Evolutionary conservation across 2,888 invertebrate species (phyloP).

Genomic region (Tineola bisselliella): DNA sequence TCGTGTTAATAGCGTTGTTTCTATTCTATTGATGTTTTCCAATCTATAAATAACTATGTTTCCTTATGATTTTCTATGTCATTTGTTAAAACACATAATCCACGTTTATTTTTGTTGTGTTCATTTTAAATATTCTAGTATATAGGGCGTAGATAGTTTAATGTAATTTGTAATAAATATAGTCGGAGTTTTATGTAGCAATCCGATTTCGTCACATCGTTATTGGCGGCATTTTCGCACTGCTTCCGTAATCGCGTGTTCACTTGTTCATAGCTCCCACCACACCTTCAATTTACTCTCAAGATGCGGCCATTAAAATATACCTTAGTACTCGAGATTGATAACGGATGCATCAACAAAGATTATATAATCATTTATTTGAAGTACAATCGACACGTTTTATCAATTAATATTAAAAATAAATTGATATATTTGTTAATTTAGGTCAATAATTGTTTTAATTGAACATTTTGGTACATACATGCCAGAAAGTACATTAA

Average conservation of each 20-base stretch:
- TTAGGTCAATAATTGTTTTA: too few relatives aligned
- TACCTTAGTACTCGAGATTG: background rate
- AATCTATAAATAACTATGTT: too few relatives aligned
- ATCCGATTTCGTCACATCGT: constrained; percentile 39
- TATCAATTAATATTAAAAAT: too few relatives aligned
- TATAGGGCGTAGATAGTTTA: background rate
- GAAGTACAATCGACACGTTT: background rate
- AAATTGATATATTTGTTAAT: too few relatives aligned
- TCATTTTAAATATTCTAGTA: too few relatives aligned
- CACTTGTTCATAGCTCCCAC: constrained; percentile 28
- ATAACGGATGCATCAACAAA: background rate
- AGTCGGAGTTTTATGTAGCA: background rate
- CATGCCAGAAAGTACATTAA: too few relatives aligned
- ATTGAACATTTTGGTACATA: too few relatives aligned
- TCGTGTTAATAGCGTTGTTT: too few relatives aligned
- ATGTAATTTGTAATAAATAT: background rate
- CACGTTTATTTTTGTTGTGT: too few relatives aligned
- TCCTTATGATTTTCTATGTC: too few relatives aligned
- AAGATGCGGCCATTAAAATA: background rate
- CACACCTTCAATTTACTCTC: background rate
- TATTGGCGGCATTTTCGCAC: constrained; percentile 34
- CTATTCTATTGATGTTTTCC: too few relatives aligned
- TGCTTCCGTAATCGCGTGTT: constrained; percentile 56
- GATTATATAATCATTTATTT: background rate
- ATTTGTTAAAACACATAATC: too few relatives aligned